A percentile compares a stretch with the other conserved stretches of the same genome.
These are phyloP conservation scores for Ectemnius continuus DNA, from an alignment of 2,888 invertebrate genomes.

Conservation along the genomic window DNA sequence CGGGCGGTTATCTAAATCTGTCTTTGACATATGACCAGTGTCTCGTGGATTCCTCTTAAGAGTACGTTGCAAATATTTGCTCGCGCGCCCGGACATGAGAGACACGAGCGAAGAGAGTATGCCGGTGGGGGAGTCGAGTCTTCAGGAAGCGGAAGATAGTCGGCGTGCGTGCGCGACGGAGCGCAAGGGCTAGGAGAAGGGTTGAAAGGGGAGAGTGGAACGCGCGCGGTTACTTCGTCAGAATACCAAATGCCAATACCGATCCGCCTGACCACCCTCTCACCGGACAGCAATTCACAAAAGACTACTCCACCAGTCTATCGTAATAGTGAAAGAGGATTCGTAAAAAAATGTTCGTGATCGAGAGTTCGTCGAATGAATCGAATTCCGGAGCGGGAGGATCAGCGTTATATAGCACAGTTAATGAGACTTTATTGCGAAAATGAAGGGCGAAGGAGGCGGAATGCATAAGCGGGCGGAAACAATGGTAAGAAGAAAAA, in stretches of 20 bases:
- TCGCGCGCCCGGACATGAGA: slow-evolving; percentile 62
- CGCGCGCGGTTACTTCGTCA: slow-evolving; percentile 60
- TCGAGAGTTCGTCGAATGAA: too few relatives aligned
- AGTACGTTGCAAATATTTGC: slow-evolving; percentile 71
- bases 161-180: slow-evolving; percentile 67
- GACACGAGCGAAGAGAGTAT: slow-evolving; percentile 43
- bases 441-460: too few relatives aligned
- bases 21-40: slow-evolving; percentile 33
- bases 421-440: too few relatives aligned
- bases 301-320: slow-evolving; percentile 49
- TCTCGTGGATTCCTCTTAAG: slow-evolving; percentile 35
- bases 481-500: too few relatives aligned
- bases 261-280: slow-evolving; percentile 67
- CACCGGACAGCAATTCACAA: slow-evolving; percentile 63
- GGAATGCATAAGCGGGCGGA: too few relatives aligned
- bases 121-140: slow-evolving; percentile 51
- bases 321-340: too few relatives aligned
- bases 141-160: slow-evolving; percentile 67
- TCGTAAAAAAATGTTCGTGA: too few relatives aligned
- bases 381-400: too few relatives aligned
- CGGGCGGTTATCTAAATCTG: slow-evolving; percentile 11
- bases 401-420: too few relatives aligned
- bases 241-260: slow-evolving; percentile 73
- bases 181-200: slow-evolving; percentile 49
- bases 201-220: slow-evolving; percentile 51